Percentiles rank a stretch among this genome's conserved stretches.
Conservation (phyloP, 2,113 vertebrate genomes). For the Elanus axillaris region DNA sequence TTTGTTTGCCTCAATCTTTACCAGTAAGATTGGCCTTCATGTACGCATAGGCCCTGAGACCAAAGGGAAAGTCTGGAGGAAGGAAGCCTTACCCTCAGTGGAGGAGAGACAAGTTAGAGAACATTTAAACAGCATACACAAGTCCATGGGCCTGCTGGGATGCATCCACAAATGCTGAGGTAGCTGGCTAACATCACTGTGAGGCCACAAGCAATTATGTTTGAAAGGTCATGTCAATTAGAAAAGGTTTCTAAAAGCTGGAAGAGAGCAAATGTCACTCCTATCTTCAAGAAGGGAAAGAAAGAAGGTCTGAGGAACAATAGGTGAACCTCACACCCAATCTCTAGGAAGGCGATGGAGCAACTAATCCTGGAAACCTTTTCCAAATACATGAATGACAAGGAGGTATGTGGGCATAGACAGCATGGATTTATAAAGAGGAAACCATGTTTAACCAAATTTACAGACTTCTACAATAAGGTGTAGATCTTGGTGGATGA, state of each 20-base stretch:
- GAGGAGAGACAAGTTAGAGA: background rate
- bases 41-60: background rate
- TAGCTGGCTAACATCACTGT: background rate
- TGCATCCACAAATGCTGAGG: fast-evolving
- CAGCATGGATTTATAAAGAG: background rate
- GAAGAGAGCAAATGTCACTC: background rate
- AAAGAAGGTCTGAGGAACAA: background rate
- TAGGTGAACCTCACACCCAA: background rate
- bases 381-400: background rate
- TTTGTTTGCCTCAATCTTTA: background rate
- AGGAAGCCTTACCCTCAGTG: background rate
- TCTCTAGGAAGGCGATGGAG: background rate
- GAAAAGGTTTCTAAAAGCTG: background rate
- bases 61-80: background rate
- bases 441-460: background rate
- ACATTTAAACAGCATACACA: background rate
- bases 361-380: background rate
- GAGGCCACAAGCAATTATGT: background rate
- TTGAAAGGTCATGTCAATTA: background rate
- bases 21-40: background rate
- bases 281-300: background rate
- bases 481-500: background rate
- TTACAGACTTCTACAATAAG: background rate
- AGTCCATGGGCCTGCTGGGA: background rate
- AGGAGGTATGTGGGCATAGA: fast-evolving